Base-by-base conservation (phyloP, 2,113 vertebrate species). In the Menura novaehollandiae region DNA sequence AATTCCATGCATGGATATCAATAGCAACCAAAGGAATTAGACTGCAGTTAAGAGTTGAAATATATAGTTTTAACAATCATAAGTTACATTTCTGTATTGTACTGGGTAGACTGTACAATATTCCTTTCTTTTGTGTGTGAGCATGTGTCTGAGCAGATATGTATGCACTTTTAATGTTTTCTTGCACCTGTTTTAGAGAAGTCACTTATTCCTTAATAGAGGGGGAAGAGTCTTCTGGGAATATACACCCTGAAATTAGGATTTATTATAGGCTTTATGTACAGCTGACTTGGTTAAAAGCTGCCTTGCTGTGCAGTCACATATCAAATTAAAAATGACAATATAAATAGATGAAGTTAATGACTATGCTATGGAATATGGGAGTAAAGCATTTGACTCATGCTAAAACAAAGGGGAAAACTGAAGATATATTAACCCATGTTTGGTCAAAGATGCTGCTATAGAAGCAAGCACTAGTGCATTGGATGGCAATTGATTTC, bases 281-380 rank as follows among this genome's bases (percentile, higher is more conserved):
- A 91, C 79, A 88, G 63, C 71, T 94, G 88, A 90, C 72, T 89
- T 89, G 76, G 47, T 87, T 96, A 86, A 94, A 94, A 93, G 47
- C 78, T 71, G 19, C 44, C 51, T 81, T 77, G 56, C 60, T 77
- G 72, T 75, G 60, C 76, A 91, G 55, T 88, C 79, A 69, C 68
- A 63, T 90, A 84, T 53, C 91, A 95, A 87, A 93, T 96, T 84
- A 74, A 91, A 85, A 94, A 84, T 93, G 18, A 85, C 66, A 56
- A 80, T 89, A 77, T 67, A 95, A 85, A 77, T 81, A 88, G 82
- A 75, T 37, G 7, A 90, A 71, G 47, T 59, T 79, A 91, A 81
- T 92, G 68, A 56, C 56, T 91, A 5, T 74, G 58, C 44, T 72
- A 44, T 71, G 60, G 47, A 92, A 88, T 94, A 84, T 58, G 59